These are phyloP conservation scores for Ceratitis capitata DNA, from an alignment of 1,140 invertebrate species.

Conservation along the genomic window DNA sequence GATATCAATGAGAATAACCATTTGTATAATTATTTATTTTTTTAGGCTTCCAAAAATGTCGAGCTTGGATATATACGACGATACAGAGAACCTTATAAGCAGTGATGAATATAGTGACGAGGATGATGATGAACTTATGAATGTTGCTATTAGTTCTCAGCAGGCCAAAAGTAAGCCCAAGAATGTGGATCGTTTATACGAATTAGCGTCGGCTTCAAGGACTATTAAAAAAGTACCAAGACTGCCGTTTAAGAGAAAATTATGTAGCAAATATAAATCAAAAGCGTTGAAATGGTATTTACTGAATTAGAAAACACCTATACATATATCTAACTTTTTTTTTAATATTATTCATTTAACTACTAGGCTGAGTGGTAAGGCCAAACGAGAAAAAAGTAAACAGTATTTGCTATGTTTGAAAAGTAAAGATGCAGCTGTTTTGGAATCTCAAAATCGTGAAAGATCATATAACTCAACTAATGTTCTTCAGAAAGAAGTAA, in stretches of 20 bases:
- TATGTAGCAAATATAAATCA: background rate
- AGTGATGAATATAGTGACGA: constrained; percentile 33
- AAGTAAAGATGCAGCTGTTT: background rate
- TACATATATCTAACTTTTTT: background rate
- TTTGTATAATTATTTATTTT: background rate
- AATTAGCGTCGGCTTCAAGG: background rate
- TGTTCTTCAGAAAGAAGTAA: background rate
- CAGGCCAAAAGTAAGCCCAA: background rate
- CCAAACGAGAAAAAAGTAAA: constrained; percentile 11
- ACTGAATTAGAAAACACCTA: background rate
- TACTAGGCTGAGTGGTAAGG: background rate
- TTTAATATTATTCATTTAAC: background rate
- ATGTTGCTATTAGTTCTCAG: constrained; percentile 17
- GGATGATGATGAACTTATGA: constrained; percentile 32
- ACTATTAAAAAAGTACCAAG: background rate
- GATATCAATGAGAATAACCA: background rate
- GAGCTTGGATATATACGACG: constrained; percentile 20
- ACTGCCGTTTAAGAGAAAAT: constrained; percentile 15
- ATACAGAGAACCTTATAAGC: constrained; percentile 20
- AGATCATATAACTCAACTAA: background rate
- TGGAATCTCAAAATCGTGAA: background rate
- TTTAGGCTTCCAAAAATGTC: background rate
- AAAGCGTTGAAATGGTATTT: background rate
- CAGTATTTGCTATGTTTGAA: constrained; percentile 20
- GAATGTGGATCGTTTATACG: background rate